A percentile compares a stretch with the other conserved stretches of the same genome.
phyloP scores from a whole-genome alignment of 2,888 invertebrate species.

The Baronia brevicornis region DNA sequence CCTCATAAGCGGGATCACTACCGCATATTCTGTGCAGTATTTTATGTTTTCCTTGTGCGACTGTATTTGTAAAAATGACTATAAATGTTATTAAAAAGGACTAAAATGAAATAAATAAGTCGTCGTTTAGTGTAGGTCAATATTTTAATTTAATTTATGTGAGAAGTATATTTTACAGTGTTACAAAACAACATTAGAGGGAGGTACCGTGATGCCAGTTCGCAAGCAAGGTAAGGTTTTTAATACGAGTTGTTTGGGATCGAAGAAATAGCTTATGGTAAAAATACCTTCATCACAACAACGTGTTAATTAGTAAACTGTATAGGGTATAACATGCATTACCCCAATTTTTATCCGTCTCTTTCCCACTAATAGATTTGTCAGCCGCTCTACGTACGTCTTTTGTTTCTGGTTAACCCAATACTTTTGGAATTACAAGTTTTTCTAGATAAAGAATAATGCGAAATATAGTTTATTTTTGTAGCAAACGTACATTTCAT shows the following conservation, averaged over 20 bases:
- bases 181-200: slow-evolving; percentile 64
- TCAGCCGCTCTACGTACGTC: too few species aligned
- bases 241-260: slow-evolving; percentile 13
- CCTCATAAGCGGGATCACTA: slow-evolving; percentile 53
- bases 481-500: too few species aligned
- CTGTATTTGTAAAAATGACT: slow-evolving; percentile 54
- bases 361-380: too few species aligned
- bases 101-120: slow-evolving; percentile 47
- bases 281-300: too few species aligned
- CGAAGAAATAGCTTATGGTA: too few species aligned
- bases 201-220: slow-evolving; percentile 81
- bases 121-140: slow-evolving; percentile 44
- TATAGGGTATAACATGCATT: too few species aligned
- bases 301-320: too few species aligned
- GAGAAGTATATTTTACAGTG: slow-evolving; percentile 43
- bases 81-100: slow-evolving; percentile 51
- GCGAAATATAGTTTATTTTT: too few species aligned
- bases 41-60: slow-evolving; percentile 65
- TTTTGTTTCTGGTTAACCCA: too few species aligned
- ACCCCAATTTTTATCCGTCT: too few species aligned
- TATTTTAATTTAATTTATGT: slow-evolving; percentile 50
- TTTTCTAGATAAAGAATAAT: too few species aligned
- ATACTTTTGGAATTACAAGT: too few species aligned
- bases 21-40: slow-evolving; percentile 52
- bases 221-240: slow-evolving; percentile 82